Conservation (phyloP, 2,113 vertebrate genomes). For the Tricholaema leucomelas region DNA sequence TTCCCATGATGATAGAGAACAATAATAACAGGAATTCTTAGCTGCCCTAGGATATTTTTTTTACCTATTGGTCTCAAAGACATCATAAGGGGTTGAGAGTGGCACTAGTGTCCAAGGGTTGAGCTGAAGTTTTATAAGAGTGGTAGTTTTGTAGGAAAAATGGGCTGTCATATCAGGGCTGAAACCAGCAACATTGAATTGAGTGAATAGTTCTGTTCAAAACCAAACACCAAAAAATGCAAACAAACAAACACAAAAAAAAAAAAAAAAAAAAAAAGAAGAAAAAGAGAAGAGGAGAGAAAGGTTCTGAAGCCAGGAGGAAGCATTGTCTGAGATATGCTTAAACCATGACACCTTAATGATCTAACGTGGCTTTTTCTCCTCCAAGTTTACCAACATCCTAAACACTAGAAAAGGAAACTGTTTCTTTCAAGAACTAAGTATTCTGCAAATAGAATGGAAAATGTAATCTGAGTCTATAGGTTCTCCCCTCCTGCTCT, state of each 20-base stretch:
- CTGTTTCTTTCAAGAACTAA: neutral
- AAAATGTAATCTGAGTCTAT: neutral
- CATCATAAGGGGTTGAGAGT: neutral
- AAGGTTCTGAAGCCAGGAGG: neutral
- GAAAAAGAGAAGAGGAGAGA: neutral
- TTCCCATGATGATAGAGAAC: neutral
- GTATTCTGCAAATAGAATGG: neutral
- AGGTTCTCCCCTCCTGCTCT: neutral
- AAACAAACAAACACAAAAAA: too few relatives aligned
- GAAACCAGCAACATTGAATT: neutral
- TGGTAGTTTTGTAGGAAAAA: neutral
- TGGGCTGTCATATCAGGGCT: neutral
- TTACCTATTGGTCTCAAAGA: neutral
- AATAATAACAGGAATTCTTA: slow-evolving; percentile 41
- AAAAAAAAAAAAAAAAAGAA: neutral
- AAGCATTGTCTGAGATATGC: neutral
- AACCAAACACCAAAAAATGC: neutral
- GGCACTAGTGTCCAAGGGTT: neutral
- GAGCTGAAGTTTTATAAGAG: neutral
- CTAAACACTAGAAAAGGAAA: neutral
- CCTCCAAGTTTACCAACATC: neutral
- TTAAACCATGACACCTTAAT: neutral
- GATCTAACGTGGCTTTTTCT: neutral
- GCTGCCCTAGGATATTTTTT: neutral
- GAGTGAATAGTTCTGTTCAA: neutral